A percentile compares a stretch with the other conserved stretches of the same genome.
Conservation (phyloP, 2,888 invertebrate species). For the Acrocyrtus sp. region DNA sequence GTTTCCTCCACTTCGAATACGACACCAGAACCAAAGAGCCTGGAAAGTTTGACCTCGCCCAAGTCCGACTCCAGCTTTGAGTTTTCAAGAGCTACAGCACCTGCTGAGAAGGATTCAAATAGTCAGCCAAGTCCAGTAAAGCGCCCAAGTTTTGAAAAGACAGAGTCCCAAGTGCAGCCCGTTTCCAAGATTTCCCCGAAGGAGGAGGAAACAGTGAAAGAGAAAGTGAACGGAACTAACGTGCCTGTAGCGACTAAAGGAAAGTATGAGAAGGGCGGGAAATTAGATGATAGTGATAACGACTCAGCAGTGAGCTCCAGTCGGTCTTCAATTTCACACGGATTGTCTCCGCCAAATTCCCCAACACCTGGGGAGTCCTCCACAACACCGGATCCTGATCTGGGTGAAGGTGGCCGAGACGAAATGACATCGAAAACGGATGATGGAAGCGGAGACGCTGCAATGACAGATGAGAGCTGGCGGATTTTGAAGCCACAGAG, state of each 20-base stretch:
- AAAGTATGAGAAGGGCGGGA: conserved; percentile 50
- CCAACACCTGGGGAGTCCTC: conserved; percentile 72
- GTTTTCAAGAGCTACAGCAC: conserved; percentile 35
- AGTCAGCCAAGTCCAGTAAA: conserved; percentile 26
- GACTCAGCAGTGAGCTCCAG: conserved; percentile 90
- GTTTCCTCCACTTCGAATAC: conserved; percentile 37
- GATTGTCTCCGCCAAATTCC: conserved; percentile 78
- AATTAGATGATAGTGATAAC: conserved; percentile 79
- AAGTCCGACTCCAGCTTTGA: conserved; percentile 73
- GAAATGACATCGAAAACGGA: conserved; percentile 18
- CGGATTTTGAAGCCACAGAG: conserved; percentile 82
- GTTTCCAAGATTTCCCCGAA: conserved; percentile 47
- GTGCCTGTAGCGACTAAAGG: conserved; percentile 20
- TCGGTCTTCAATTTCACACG: conserved; percentile 81
- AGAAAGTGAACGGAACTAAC: conserved; percentile 66
- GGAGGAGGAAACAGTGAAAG: conserved; percentile 54
- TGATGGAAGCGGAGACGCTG: conserved; percentile 16
- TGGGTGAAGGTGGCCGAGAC: conserved; percentile 15
- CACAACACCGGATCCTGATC: conserved; percentile 59
- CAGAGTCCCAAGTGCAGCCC: conserved; percentile 36
- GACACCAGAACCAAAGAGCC: conserved; percentile 68
- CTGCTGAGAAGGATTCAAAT: conserved; percentile 3
- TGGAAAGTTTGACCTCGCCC: conserved; percentile 72
- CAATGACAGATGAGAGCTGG: conserved; percentile 60
- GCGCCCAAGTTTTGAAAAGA: conserved; percentile 32